These are phyloP conservation scores for Dryobates pubescens DNA, from an alignment of 2,797 vertebrate species.

Conservation along the genomic window DNA sequence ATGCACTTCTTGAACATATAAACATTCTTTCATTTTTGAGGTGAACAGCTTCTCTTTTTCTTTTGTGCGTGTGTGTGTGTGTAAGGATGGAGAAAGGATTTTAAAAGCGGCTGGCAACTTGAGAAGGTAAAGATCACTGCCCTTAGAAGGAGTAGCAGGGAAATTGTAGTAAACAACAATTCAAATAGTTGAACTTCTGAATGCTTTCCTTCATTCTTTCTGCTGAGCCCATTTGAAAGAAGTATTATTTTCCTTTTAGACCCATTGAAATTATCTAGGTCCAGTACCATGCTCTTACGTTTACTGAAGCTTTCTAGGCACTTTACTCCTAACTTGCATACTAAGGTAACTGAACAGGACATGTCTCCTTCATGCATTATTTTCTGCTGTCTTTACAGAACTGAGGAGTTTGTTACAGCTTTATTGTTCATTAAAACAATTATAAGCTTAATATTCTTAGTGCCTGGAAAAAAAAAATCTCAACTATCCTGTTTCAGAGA, in stretches of 20 bases:
- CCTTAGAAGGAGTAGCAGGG: background rate
- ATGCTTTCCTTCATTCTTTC: background rate
- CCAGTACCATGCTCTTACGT: background rate
- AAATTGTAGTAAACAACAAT: background rate
- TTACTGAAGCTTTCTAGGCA: background rate
- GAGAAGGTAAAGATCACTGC: background rate
- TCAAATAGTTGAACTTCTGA: background rate
- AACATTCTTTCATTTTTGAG: background rate
- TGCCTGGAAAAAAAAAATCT: background rate
- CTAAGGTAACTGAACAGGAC: background rate
- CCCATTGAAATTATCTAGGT: background rate
- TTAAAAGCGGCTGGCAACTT: background rate
- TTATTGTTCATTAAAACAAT: background rate
- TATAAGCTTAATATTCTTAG: fast-evolving
- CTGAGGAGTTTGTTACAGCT: fast-evolving
- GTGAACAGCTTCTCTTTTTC: background rate
- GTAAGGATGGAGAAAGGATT: background rate
- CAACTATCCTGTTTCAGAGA: background rate
- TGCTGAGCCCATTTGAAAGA: background rate
- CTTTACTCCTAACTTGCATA: background rate
- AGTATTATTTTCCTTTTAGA: background rate
- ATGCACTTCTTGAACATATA: background rate
- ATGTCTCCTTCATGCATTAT: background rate
- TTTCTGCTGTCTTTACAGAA: background rate
- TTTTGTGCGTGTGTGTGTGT: background rate